phyloP scores from a whole-genome alignment of 1,140 invertebrate species.

The Phthorimaea operculella region DNA sequence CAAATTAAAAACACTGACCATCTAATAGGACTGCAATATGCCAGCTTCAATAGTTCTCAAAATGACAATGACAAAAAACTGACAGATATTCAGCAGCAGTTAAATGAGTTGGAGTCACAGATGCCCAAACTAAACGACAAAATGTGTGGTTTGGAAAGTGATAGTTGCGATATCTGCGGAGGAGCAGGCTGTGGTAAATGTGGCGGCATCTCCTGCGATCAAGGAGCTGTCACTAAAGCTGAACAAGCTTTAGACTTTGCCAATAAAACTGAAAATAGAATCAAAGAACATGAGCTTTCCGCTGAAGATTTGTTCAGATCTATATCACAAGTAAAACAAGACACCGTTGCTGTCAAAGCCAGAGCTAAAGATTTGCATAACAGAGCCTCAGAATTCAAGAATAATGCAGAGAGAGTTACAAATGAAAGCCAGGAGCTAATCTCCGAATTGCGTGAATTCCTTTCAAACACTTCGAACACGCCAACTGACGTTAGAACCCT shows the following conservation, averaged over 20 bases:
- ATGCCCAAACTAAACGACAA: conserved; percentile 89
- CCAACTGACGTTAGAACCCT: conserved; percentile 84
- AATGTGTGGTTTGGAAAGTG: conserved; percentile 89
- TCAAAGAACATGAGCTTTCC: conserved; percentile 83
- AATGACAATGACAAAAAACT: conserved; percentile 78
- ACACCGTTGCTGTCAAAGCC: conserved; percentile 65
- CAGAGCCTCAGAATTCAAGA: conserved; percentile 61
- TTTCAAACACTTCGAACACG: conserved; percentile 79
- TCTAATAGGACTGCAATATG: conserved; percentile 77
- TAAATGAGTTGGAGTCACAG: conserved; percentile 74
- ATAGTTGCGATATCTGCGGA: conserved; percentile 94
- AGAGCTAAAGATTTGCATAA: conserved; percentile 65
- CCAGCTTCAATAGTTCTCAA: conserved; percentile 76
- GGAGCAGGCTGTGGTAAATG: conserved; percentile 94
- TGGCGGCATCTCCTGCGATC: conserved; percentile 89
- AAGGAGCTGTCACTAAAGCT: conserved; percentile 88
- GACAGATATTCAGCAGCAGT: conserved; percentile 66
- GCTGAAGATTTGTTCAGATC: conserved; percentile 72
- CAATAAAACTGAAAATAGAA: conserved; percentile 81
- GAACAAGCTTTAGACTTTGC: conserved; percentile 86
- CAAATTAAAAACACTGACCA: conserved; percentile 86
- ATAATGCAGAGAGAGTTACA: conserved; percentile 61
- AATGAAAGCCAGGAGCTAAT: conserved; percentile 70
- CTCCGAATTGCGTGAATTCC: conserved; percentile 78
- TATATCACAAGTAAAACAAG: conserved; percentile 68